phyloP scores from a whole-genome alignment of 1,140 invertebrate species.

The Mycetomoellerius zeteki region DNA sequence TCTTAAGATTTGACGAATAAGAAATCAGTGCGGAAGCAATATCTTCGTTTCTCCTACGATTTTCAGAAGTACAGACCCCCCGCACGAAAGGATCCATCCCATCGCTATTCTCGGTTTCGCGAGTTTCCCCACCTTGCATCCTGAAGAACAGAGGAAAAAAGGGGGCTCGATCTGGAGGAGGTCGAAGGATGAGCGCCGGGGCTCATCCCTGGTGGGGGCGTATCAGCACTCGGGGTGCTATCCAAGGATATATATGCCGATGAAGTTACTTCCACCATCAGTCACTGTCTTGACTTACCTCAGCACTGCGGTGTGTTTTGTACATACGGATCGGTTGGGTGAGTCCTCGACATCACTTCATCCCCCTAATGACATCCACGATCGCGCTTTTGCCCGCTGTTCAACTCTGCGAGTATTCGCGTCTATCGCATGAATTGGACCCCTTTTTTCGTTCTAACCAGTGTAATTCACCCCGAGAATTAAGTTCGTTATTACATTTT shows the following conservation, averaged over 20 bases:
- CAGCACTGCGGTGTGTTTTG: conserved; percentile 76
- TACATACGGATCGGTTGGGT: conserved; percentile 80
- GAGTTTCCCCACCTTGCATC: conserved; percentile 53
- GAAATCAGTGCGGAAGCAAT: not conserved
- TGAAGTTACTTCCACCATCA: conserved; percentile 83
- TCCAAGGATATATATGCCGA: conserved; percentile 84
- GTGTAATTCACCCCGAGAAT: conserved; percentile 9
- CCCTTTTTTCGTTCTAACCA: conserved; percentile 30
- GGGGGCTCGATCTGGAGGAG: conserved; percentile 56
- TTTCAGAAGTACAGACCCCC: conserved; percentile 68
- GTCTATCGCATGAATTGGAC: conserved; percentile 1
- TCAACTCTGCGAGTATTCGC: conserved; percentile 33
- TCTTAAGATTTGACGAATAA: not conserved
- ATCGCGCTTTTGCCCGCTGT: conserved; percentile 39
- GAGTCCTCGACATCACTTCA: conserved; percentile 76
- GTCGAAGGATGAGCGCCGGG: conserved; percentile 72
- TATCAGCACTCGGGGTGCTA: conserved; percentile 77
- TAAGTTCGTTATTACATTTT: conserved; percentile 45
- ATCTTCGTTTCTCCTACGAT: conserved; percentile 16
- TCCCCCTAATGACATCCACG: conserved; percentile 35
- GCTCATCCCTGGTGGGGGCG: conserved; percentile 76
- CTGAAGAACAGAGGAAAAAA: conserved; percentile 52
- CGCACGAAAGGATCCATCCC: conserved; percentile 67
- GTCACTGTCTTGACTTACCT: conserved; percentile 83
- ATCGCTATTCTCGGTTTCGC: conserved; percentile 32